A percentile compares a stretch with the other conserved stretches of the same genome.
These are phyloP conservation scores for Columba janthina DNA, from an alignment of 2,113 vertebrate species.

Conservation along the genomic window DNA sequence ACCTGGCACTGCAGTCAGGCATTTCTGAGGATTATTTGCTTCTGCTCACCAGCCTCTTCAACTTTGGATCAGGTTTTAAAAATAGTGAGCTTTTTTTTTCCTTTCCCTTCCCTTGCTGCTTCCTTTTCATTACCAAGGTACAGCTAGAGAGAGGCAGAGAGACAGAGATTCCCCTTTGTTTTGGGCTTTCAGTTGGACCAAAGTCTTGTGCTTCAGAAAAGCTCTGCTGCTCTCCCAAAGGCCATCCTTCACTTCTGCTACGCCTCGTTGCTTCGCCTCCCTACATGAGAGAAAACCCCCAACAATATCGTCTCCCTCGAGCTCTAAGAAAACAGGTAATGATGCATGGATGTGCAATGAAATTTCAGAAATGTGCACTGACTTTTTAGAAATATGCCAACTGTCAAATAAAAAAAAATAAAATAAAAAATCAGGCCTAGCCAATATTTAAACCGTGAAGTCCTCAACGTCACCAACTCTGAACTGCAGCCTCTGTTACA, in stretches of 20 bases:
- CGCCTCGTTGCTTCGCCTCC: conserved; percentile 4
- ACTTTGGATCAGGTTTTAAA: background rate
- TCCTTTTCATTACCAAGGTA: conserved; percentile 43
- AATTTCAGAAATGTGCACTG: conserved; percentile 64
- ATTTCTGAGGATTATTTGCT: conserved; percentile 20
- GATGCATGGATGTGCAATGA: conserved; percentile 59
- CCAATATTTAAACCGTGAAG: background rate
- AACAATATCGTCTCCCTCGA: background rate
- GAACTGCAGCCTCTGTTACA: background rate
- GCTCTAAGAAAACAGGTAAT: conserved; percentile 46
- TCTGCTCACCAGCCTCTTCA: conserved; percentile 9
- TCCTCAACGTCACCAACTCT: background rate
- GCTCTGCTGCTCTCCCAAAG: background rate
- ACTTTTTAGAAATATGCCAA: conserved; percentile 69
- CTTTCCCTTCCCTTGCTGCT: background rate
- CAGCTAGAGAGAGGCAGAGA: background rate
- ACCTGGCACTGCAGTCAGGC: background rate
- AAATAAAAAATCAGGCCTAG: background rate
- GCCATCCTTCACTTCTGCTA: conserved; percentile 17
- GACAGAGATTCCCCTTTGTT: conserved; percentile 18
- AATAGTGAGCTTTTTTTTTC: background rate
- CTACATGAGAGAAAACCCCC: conserved; percentile 50
- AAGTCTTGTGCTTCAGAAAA: conserved; percentile 42
- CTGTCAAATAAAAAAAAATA: background rate
- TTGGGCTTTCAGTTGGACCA: conserved; percentile 28